phyloP scores from a whole-genome alignment of 2,113 vertebrate species.

The Murina feae region DNA sequence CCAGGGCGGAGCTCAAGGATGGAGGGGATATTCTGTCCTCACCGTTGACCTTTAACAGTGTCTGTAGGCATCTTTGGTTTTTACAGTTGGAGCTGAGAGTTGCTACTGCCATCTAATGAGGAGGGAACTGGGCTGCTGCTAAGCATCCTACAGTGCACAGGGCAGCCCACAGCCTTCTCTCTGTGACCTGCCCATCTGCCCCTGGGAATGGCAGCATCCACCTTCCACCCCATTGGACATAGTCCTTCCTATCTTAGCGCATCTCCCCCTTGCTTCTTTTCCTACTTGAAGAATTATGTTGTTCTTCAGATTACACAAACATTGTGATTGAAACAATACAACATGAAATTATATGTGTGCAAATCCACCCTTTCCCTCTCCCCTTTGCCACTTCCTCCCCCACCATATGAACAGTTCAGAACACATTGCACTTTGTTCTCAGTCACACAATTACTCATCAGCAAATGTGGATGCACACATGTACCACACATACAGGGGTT shows the following conservation, averaged over 20 bases:
- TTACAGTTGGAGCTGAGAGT: not conserved
- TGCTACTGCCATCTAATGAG: not conserved
- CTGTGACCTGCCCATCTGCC: not conserved
- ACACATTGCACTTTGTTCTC: not conserved
- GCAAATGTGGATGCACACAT: not conserved
- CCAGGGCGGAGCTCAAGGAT: not conserved
- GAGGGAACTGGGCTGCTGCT: not conserved
- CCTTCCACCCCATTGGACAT: not conserved
- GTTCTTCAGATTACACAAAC: not conserved
- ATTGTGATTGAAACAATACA: not conserved
- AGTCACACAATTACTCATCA: not conserved
- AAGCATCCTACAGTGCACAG: not conserved
- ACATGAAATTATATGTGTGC: not conserved
- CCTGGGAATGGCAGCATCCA: not conserved
- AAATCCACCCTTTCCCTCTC: not conserved
- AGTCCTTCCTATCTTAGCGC: fast-evolving
- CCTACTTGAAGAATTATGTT: not conserved
- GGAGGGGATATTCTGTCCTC: not conserved
- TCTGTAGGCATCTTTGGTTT: not conserved
- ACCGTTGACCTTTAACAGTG: not conserved
- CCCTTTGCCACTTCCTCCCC: fast-evolving
- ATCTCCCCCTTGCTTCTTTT: not conserved
- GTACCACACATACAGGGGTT: not conserved
- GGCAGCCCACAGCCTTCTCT: too few relatives aligned
- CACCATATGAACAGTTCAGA: not conserved